A percentile compares a stretch with the other conserved stretches of the same genome.
Conservation (phyloP, 2,797 vertebrate species). For the Eulemur rubriventer region DNA sequence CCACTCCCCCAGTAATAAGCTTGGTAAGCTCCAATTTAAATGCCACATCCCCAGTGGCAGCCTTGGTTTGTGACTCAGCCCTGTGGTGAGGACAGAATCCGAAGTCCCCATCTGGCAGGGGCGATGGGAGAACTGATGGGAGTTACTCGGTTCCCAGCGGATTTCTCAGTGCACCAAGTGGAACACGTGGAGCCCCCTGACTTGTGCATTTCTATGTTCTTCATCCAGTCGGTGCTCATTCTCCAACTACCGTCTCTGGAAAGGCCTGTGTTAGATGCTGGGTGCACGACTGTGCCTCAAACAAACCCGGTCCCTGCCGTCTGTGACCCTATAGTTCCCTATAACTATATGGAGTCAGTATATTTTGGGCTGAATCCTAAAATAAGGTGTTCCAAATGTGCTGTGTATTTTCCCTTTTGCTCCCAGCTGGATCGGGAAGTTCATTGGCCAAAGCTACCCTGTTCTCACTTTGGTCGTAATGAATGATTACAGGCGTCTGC, state of each 20-base stretch:
- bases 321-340: not conserved
- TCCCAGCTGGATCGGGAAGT: not conserved
- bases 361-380: not conserved
- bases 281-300: not conserved
- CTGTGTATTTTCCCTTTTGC: not conserved
- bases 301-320: not conserved
- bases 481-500: not conserved
- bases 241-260: not conserved
- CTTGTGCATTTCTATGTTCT: not conserved
- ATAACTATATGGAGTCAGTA: not conserved
- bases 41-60: not conserved
- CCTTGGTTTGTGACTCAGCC: slow-evolving; percentile 1
- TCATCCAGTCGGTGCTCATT: not conserved
- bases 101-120: not conserved
- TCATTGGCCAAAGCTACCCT: not conserved
- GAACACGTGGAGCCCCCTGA: not conserved
- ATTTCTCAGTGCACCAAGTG: not conserved
- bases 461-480: not conserved
- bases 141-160: not conserved
- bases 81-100: not conserved
- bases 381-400: not conserved
- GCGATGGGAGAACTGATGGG: not conserved
- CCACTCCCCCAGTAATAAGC: not conserved
- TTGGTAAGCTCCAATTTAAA: not conserved
- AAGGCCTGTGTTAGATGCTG: not conserved